Base-by-base conservation (phyloP, 2,797 vertebrate species). In the Artibeus jamaicensis region DNA sequence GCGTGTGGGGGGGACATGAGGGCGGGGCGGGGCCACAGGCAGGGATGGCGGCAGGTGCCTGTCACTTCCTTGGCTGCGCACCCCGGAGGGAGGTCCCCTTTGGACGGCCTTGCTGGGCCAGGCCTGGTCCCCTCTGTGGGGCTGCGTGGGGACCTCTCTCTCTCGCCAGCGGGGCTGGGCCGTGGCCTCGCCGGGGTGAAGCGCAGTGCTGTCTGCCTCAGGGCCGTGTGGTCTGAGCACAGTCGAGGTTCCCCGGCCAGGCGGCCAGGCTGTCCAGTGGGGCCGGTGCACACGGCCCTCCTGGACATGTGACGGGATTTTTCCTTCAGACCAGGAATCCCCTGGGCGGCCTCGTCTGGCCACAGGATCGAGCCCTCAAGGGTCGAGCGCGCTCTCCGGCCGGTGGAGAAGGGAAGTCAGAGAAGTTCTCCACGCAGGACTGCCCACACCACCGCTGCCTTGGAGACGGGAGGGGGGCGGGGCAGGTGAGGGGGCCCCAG, bases 1-100 rank as follows among this genome's bases (percentile, higher is more conserved):
- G 15, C 4, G 0, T 0, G 7, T 8, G 18, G 21, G 34, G 29
- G 59, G 37, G 24, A 24, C 0, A 19, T 0, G 9, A 2, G 48
- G 0, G 12, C 1, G 15, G 15, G 46, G 1, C 0, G 8, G 39
- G 37, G 29, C n/a, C 48, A 11, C 37, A 9, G 46, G 19, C 4
- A 24, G 21, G 55, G 18, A 3, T 2, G 0, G 21, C 2, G 0
- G 65, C 1, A 9, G n/a, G 74, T 5, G 3, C 44, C 19, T 3
- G 34, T n/a, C 59, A 15, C 21, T 29, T 5, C 16, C 15, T 22
- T 11, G 34, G 65, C 39, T 9, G 81, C 22, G 2, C 4, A 3
- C 29, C 1, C 21, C 29, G 57, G 29, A 5, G 6, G 62, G 39
- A 68, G 4, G 39, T 9, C 2, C 34, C 0, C 3, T 5, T 34